A percentile compares a stretch with the other conserved stretches of the same genome.
These are phyloP conservation scores for Popillia japonica DNA, from an alignment of 1,140 invertebrate species.

Conservation along the genomic window DNA sequence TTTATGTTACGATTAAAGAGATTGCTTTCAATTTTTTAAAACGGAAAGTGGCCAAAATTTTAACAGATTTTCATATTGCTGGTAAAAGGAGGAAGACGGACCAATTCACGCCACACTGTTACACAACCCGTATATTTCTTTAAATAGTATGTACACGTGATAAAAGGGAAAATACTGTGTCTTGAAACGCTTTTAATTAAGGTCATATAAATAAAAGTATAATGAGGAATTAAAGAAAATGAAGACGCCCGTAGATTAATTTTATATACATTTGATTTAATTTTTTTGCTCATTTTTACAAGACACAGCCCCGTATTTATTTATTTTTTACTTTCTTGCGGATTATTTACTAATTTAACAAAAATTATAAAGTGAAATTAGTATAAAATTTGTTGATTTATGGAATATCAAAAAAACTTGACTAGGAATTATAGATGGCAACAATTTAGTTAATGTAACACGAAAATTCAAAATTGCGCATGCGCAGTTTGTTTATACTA, in stretches of 20 bases:
- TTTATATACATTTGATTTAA: slow-evolving; percentile 9
- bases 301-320: slow-evolving; percentile 26
- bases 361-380: slow-evolving; percentile 22
- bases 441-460: no score
- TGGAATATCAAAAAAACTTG: background rate
- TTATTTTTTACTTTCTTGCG: slow-evolving; percentile 19
- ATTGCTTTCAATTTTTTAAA: background rate
- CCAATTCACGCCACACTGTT: slow-evolving; percentile 58
- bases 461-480: no score
- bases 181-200: slow-evolving; percentile 17
- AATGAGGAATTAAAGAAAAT: background rate
- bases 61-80: slow-evolving; percentile 45
- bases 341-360: background rate
- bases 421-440: no score
- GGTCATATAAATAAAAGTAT: background rate
- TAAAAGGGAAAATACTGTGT: slow-evolving; percentile 25
- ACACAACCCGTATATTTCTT: slow-evolving; percentile 57
- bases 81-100: slow-evolving; percentile 58
- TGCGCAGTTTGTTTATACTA: no score
- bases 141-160: slow-evolving; percentile 54
- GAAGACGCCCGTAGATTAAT: background rate
- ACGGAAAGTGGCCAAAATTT: slow-evolving; percentile 5
- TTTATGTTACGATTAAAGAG: background rate
- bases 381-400: background rate
- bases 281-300: background rate